Conservation (phyloP, 2,113 vertebrate genomes). For the Sturnira hondurensis region DNA sequence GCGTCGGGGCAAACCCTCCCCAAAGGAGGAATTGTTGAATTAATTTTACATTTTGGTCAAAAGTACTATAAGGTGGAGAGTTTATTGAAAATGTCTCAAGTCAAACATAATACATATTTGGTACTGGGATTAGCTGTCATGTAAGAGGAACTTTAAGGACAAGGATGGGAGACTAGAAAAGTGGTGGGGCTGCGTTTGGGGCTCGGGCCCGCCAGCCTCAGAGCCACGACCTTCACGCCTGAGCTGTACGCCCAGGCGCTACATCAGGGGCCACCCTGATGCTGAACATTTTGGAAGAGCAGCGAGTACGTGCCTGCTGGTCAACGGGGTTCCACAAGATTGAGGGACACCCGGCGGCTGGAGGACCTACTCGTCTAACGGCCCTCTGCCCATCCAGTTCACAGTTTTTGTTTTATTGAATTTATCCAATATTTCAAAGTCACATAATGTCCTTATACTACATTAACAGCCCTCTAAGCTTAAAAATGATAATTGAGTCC, state of each 20-base stretch:
- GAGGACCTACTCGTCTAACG: accelerated
- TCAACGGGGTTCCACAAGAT: neutral
- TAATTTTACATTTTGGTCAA: neutral
- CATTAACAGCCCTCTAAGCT: neutral
- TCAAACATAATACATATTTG: accelerated
- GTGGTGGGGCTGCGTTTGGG: accelerated
- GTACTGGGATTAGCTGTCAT: accelerated
- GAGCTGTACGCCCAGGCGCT: accelerated
- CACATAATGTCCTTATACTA: neutral
- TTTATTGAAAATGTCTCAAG: neutral
- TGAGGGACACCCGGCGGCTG: accelerated
- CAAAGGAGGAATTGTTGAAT: neutral
- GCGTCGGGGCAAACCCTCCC: accelerated
- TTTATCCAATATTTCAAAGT: neutral
- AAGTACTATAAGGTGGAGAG: neutral
- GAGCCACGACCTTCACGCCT: accelerated
- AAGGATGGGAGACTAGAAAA: accelerated
- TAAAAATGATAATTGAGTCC: neutral
- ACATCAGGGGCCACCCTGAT: neutral
- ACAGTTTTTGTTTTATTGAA: too few relatives aligned
- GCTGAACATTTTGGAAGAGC: accelerated
- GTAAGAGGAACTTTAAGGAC: neutral
- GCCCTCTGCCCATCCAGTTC: accelerated
- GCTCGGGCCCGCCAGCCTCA: neutral
- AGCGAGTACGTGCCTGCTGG: accelerated